Conservation (phyloP, 2,113 vertebrate genomes). For the Heteronetta atricapilla region DNA sequence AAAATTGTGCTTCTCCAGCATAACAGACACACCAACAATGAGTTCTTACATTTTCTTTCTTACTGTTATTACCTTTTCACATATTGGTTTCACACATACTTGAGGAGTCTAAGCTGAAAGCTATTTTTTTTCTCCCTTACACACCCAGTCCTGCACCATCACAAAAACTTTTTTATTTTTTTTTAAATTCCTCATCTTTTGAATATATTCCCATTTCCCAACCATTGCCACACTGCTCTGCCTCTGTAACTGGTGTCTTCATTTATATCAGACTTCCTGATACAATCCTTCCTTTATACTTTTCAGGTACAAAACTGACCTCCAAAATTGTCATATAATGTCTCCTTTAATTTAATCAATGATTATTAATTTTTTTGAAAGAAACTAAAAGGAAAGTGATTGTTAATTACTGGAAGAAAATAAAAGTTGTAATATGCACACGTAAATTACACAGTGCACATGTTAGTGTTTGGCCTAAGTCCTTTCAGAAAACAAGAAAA, state of each 20-base stretch:
- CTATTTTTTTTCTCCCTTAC: neutral
- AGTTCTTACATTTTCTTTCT: neutral
- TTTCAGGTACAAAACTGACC: neutral
- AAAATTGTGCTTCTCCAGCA: neutral
- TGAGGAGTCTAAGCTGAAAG: neutral
- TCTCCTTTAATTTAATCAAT: neutral
- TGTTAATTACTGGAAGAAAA: neutral
- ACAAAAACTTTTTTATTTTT: neutral
- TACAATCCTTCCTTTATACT: neutral
- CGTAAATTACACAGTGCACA: neutral
- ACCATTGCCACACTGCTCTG: neutral
- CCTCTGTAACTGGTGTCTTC: neutral
- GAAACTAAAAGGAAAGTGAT: neutral
- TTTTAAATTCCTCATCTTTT: neutral
- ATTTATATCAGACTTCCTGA: neutral
- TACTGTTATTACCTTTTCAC: constrained; percentile 12
- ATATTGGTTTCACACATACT: neutral
- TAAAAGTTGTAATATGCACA: neutral
- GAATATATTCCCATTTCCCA: neutral
- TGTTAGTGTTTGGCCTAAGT: neutral
- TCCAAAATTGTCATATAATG: neutral
- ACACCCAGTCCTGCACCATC: neutral
- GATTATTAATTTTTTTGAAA: neutral
- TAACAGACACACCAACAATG: neutral
- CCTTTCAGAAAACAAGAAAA: neutral